A percentile compares a stretch with the other conserved stretches of the same genome.
phyloP scores from a whole-genome alignment of 2,113 vertebrate genomes.

The Nematolebias whitei region DNA sequence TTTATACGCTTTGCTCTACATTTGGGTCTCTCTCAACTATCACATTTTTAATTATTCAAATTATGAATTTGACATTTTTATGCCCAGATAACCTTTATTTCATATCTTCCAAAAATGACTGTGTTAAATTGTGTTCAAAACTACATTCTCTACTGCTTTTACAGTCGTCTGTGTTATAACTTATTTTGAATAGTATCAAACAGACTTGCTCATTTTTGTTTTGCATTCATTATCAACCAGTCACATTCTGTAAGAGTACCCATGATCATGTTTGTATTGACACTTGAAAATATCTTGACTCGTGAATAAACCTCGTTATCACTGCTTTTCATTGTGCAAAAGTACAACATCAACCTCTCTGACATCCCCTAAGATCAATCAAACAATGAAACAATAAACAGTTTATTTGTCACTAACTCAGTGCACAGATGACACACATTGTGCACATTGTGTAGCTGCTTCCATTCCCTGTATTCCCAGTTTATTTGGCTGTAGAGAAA shows the following conservation, averaged over 20 bases:
- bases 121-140: too few species aligned
- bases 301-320: not conserved
- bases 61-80: not conserved
- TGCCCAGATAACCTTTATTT: not conserved
- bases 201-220: too few species aligned
- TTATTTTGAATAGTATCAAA: too few species aligned
- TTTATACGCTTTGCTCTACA: too few species aligned
- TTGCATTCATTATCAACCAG: too few species aligned
- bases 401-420: constrained; percentile 8
- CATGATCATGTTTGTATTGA: not conserved
- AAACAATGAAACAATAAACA: not conserved
- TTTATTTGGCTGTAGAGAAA: not conserved
- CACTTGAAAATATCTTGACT: not conserved
- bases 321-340: not conserved
- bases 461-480: not conserved
- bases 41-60: not conserved
- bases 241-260: too few species aligned
- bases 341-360: not conserved
- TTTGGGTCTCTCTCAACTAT: not conserved
- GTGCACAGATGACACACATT: not conserved
- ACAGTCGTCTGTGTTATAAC: not conserved
- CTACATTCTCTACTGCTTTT: too few species aligned
- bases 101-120: too few species aligned
- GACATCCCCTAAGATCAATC: not conserved
- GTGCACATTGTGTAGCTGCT: not conserved